Base-by-base conservation (phyloP, 2,888 invertebrate genomes). In the Nemapogon koenigi region DNA sequence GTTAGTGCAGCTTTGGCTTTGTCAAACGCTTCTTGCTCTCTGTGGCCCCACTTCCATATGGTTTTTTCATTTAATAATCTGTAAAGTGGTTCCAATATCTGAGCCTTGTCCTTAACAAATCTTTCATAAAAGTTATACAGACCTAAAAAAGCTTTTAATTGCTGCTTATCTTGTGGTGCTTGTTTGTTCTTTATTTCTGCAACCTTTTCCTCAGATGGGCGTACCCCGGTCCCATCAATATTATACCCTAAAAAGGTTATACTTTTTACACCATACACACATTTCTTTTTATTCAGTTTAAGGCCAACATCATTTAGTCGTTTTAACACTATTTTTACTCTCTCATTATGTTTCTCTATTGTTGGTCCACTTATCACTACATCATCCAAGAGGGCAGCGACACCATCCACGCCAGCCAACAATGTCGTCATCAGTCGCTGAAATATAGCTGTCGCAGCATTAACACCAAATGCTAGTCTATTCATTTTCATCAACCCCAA, bases 401-500 rank as follows among this genome's bases (percentile, higher is more conserved):
- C 41, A 14, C 46, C 46, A 6, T 47, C 40, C n/a, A 49, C 40
- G 10, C 41, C 46, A 7, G 45, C 41, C 16, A 46, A 32, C 8
- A 39, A 7, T 16, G 43, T 33, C 4, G 38, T 33, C 46, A 49
- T 45, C 10, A 45, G 7, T n/a, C 45, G 26, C 22, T 45, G 45
- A 18, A 49, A 47, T 29, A 47, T 46, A 11, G 14, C 45, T 7
- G 43, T 39, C 1, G 41, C 41, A n/a, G 46, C 45, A 22, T 35
- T 45, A 1, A 46, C 43, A 1, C 47, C 47, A 41, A 41, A 49
- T 15, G 46, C 41, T 13, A 47, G 35, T n/a, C 45, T 28, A 18
- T 49, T 44, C 40, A 49, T 40, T 32, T 38, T 47, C 40, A 45
- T 42, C 6, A 49, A 29, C 10, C 48, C 42, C 4, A 42, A 15